Percentiles rank a stretch among this genome's conserved stretches.
Evolutionary conservation across 2,797 vertebrate species (phyloP).

Genomic region (Coregonus sp.): DNA sequence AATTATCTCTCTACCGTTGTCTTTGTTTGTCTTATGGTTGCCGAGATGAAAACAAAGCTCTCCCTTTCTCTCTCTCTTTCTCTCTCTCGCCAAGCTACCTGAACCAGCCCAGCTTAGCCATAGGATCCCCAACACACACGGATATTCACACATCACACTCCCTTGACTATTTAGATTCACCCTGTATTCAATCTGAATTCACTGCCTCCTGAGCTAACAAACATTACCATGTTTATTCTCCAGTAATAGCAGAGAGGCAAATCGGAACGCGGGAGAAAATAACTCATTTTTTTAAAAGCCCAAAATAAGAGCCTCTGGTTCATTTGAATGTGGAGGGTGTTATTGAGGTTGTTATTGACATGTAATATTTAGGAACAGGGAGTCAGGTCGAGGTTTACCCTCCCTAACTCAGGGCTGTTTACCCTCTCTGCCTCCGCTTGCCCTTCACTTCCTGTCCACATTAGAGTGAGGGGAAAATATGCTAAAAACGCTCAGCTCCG

Average conservation of each 20-base stretch:
- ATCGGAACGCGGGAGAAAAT: not conserved
- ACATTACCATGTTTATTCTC: not conserved
- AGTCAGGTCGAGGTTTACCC: too few relatives aligned
- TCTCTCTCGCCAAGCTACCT: not conserved
- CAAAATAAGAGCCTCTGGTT: not conserved
- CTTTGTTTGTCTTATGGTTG: slow-evolving; percentile 52
- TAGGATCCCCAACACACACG: not conserved
- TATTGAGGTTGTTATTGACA: not conserved
- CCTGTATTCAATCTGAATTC: not conserved
- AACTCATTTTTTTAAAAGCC: not conserved
- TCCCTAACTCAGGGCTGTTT: not conserved
- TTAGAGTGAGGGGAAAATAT: slow-evolving; percentile 8
- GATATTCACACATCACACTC: not conserved
- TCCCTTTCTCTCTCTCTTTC: not conserved
- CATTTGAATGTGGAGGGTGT: not conserved
- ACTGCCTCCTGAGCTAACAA: not conserved
- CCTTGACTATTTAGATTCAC: not conserved
- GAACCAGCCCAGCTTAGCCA: not conserved
- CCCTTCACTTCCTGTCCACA: slow-evolving; percentile 17
- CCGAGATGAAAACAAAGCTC: slow-evolving; percentile 60
- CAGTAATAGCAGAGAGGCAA: not conserved
- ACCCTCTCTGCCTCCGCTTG: not conserved
- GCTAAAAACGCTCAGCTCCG: not conserved
- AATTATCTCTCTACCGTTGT: slow-evolving; percentile 60
- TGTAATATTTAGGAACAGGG: not conserved